Base-by-base conservation (phyloP, 1,140 invertebrate genomes). In the Sipha flava region DNA sequence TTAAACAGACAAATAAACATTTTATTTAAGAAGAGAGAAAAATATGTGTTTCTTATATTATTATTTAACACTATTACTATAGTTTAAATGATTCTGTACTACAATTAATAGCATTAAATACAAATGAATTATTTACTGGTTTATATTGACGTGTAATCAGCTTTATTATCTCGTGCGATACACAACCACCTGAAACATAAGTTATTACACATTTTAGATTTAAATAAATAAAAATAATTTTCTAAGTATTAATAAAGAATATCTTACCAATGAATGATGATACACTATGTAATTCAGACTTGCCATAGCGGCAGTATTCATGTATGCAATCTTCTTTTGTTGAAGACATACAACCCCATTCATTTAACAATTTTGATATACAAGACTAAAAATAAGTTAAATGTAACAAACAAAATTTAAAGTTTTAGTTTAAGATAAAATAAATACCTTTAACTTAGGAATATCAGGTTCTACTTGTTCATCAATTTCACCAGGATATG, bases 111-210 rank as follows among this genome's bases (percentile, higher is more conserved):
- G 93, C 95, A 89, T 98, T 97, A 86, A 97, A 98, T 82, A 99
- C 92, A 86, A 97, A 95, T 1, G 94, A 96, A 86, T 98, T 98
- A 86, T 98, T 92, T 49, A 99, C 89, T 14, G 97, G 97, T 84
- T 96, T 93, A 86, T 98, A 99, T 87, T 99, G 98, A 83, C 91
- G 90, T 1, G 98, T 99, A 59, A 98, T 90, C n/a, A 99, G 87
- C 88, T 99, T 99, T 79, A 99, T 98, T 3, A 91, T 91, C 88
- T 99, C 98, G 83, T 99, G 98, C 16, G 97, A 96, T 49, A 92
- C 93, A 84, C 95, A 93, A 2, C 97, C 98, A 82, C 93, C 91
- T 89, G 81, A 16, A 85, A 85, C n/a, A n/a, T n/a, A n/a, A n/a
- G n/a, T n/a, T n/a, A n/a, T n/a, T n/a, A n/a, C n/a, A n/a, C n/a